Evolutionary conservation across 2,797 vertebrate genomes (phyloP).

Genomic region (Phrynocephalus vlangalii): DNA sequence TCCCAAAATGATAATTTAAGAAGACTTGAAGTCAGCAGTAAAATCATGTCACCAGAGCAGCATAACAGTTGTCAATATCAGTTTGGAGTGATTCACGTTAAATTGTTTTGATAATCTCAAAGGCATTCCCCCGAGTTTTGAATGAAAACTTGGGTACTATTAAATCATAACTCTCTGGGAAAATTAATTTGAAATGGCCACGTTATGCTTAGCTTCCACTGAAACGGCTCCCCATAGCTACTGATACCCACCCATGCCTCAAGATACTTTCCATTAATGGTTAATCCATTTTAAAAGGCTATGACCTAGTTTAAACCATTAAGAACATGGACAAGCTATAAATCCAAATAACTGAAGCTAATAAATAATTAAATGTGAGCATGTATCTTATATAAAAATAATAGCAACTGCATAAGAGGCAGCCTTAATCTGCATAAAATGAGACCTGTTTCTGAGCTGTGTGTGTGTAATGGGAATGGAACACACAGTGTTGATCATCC

Average conservation of each 20-base stretch:
- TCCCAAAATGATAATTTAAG: conserved; percentile 68
- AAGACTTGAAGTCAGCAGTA: conserved; percentile 46
- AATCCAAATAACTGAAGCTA: background rate
- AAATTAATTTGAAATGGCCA: conserved; percentile 45
- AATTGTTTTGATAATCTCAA: conserved; percentile 44
- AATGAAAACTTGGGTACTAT: conserved; percentile 34
- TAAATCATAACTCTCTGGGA: conserved; percentile 44
- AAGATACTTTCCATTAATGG: background rate
- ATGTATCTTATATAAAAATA: background rate
- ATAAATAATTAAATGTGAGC: background rate
- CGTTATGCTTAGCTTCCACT: conserved; percentile 5
- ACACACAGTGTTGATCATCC: background rate
- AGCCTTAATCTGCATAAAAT: background rate
- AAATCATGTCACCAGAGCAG: conserved; percentile 31
- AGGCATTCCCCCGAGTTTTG: conserved; percentile 33
- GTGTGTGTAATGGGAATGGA: too few species aligned
- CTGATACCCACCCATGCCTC: background rate
- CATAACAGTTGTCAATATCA: conserved; percentile 45
- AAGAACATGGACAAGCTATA: background rate
- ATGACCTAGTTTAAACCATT: background rate
- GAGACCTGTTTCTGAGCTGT: background rate
- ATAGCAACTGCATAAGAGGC: background rate
- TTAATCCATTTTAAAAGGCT: conserved; percentile 11
- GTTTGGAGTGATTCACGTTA: conserved; percentile 42
- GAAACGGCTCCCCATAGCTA: conserved; percentile 17